These are phyloP conservation scores for Leucopternis melanops DNA, from an alignment of 2,113 vertebrate species.

Conservation along the genomic window DNA sequence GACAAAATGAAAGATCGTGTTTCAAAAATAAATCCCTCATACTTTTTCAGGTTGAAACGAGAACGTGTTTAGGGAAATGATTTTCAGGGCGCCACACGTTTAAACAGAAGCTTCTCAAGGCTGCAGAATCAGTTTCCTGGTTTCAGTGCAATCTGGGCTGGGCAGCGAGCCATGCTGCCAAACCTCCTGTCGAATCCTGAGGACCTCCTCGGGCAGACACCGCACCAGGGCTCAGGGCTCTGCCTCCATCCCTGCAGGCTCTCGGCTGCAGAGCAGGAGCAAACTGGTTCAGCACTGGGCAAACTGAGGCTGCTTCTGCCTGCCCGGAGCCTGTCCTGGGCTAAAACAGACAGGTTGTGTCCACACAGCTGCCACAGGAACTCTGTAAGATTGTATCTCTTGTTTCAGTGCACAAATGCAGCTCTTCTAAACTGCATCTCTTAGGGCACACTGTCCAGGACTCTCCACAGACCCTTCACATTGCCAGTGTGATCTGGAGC, in stretches of 20 bases:
- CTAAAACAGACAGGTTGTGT: not conserved
- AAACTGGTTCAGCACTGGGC: not conserved
- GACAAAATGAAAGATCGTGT: not conserved
- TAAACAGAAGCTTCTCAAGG: not conserved
- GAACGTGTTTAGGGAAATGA: not conserved
- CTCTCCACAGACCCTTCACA: fast-evolving
- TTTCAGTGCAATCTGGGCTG: not conserved
- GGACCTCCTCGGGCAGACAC: not conserved
- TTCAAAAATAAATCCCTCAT: not conserved
- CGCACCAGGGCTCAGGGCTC: not conserved
- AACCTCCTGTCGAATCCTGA: not conserved
- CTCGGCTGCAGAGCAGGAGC: not conserved
- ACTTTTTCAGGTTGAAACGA: not conserved
- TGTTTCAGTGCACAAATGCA: not conserved
- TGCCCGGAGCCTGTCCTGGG: not conserved
- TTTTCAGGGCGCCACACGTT: not conserved
- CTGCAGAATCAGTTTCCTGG: not conserved
- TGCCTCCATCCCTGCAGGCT: not conserved
- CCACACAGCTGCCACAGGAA: not conserved
- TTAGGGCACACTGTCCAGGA: not conserved
- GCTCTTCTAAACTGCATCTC: not conserved
- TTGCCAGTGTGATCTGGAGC: not conserved
- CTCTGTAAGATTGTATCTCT: not conserved
- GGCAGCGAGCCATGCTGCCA: not conserved
- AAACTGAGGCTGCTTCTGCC: not conserved